phyloP scores from a whole-genome alignment of 2,113 vertebrate species.

The Nothocercus nigrocapillus region DNA sequence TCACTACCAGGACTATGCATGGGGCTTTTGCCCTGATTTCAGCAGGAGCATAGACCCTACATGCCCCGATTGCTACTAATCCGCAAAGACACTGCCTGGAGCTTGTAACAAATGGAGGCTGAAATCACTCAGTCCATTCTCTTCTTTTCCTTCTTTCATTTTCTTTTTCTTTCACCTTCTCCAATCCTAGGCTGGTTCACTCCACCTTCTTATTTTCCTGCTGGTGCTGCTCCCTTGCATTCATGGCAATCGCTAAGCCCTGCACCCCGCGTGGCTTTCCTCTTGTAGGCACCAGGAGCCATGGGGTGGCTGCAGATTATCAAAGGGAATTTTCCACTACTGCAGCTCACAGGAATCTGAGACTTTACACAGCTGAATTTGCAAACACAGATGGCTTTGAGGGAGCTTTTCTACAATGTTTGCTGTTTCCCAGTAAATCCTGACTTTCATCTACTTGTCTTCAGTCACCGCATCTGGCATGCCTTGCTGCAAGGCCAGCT shows the following conservation, averaged over 20 bases:
- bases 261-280: fast-evolving
- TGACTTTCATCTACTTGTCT: constrained; percentile 33
- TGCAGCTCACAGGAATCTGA: constrained; percentile 33
- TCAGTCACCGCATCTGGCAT: neutral
- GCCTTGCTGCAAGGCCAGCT: neutral
- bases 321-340: neutral
- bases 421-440: constrained; percentile 39
- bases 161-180: neutral
- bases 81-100: neutral
- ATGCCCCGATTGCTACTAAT: fast-evolving
- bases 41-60: neutral
- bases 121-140: neutral
- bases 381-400: constrained; percentile 57
- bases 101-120: fast-evolving
- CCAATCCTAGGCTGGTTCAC: neutral
- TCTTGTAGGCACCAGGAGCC: neutral
- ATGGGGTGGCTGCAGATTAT: neutral
- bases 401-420: constrained; percentile 32
- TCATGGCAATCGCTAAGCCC: neutral
- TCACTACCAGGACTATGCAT: fast-evolving
- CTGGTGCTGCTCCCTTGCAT: neutral
- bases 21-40: neutral
- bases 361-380: constrained; percentile 47
- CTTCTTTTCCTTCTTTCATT: neutral
- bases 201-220: neutral